Conservation (phyloP, 2,113 vertebrate genomes). For the Erythrolamprus reginae region DNA sequence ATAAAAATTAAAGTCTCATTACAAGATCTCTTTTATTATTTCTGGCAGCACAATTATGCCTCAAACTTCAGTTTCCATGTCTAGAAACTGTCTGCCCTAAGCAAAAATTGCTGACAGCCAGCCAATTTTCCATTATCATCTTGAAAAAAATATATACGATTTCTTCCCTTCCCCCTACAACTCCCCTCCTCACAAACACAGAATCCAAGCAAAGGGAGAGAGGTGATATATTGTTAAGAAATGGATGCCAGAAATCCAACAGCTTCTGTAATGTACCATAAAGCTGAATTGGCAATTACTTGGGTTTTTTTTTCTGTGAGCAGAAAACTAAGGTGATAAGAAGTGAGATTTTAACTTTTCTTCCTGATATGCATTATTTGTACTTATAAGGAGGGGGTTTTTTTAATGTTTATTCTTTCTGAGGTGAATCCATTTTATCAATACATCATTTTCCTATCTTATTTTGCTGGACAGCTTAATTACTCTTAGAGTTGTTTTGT, state of each 20-base stretch:
- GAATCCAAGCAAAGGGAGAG: neutral
- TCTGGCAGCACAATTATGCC: conserved; percentile 8
- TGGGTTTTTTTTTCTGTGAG: neutral
- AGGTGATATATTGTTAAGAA: neutral
- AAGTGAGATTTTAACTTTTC: neutral
- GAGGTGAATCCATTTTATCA: neutral
- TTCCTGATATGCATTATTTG: neutral
- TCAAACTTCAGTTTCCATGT: conserved; percentile 17
- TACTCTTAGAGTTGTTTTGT: neutral
- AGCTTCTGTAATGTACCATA: neutral
- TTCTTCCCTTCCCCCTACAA: neutral
- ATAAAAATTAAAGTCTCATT: conserved; percentile 36
- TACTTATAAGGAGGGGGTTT: neutral
- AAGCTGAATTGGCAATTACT: neutral
- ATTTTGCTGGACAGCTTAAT: neutral
- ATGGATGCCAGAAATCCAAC: neutral
- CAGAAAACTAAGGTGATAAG: neutral
- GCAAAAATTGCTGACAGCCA: conserved; percentile 8
- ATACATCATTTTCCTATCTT: neutral
- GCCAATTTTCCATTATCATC: conserved; percentile 13
- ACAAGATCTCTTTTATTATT: conserved; percentile 24
- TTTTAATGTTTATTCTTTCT: neutral
- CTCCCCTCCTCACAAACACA: neutral
- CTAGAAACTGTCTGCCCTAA: conserved; percentile 19
- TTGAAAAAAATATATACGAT: conserved; percentile 5